Conservation (phyloP, 2,888 invertebrate genomes). For the Bruchidius siliquastri region DNA sequence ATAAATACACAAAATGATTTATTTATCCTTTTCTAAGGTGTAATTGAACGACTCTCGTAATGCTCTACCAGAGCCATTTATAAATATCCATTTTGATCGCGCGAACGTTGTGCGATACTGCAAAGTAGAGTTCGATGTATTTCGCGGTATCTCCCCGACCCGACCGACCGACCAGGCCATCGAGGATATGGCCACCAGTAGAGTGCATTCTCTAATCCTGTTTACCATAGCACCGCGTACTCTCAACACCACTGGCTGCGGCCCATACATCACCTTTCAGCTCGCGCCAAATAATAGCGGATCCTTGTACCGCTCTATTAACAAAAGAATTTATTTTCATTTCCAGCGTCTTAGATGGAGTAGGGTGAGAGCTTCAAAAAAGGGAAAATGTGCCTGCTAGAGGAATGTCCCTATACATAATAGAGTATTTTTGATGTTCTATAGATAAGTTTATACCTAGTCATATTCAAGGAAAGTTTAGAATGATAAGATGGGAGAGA, state of each 20-base stretch:
- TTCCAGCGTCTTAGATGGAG: constrained; percentile 26
- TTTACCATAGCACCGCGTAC: constrained; percentile 51
- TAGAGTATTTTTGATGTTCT: too few relatives aligned
- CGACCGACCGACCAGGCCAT: constrained; percentile 9
- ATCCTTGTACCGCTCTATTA: constrained; percentile 55
- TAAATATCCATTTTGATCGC: constrained; percentile 22
- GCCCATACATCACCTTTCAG: not conserved
- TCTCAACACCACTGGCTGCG: constrained; percentile 37
- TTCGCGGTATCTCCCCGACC: constrained; percentile 3
- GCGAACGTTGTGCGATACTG: constrained; percentile 27
- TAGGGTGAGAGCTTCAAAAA: not conserved
- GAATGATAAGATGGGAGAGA: too few relatives aligned
- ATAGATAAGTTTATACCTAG: too few relatives aligned
- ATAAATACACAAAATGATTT: too few relatives aligned
- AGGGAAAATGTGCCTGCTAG: too few relatives aligned
- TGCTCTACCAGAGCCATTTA: not conserved
- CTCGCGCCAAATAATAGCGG: constrained; percentile 48
- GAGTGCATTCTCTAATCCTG: constrained; percentile 50
- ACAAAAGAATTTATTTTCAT: constrained; percentile 55
- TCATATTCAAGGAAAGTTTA: too few relatives aligned
- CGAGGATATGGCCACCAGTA: constrained; percentile 23
- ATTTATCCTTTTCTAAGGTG: too few relatives aligned
- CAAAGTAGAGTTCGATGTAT: constrained; percentile 36
- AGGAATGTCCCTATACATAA: too few relatives aligned
- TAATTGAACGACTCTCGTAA: too few relatives aligned